Evolutionary conservation across 2,113 vertebrate species (phyloP).

Genomic region (Prionailurus bengalensis): DNA sequence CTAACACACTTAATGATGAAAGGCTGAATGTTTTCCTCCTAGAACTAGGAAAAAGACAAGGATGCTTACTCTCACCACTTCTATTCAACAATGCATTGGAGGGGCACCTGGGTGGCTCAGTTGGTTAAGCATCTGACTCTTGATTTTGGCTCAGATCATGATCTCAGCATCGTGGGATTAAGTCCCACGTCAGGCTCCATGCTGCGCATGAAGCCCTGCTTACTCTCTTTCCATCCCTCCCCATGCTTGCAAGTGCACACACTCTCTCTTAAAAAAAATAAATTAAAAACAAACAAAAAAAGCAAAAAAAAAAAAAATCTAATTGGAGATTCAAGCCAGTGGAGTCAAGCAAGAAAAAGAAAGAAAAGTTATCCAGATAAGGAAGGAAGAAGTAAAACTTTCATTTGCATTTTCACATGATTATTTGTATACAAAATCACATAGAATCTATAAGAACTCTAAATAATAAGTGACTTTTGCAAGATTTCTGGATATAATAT

Average conservation of each 20-base stretch:
- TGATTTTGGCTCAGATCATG: too few relatives aligned
- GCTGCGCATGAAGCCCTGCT: too few relatives aligned
- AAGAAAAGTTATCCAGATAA: not conserved
- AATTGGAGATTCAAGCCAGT: not conserved
- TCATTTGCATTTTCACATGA: not conserved
- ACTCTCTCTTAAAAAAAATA: too few relatives aligned
- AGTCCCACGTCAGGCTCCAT: too few relatives aligned
- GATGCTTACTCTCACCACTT: not conserved
- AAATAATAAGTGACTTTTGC: not conserved
- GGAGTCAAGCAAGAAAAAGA: not conserved
- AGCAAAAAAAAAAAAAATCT: too few relatives aligned
- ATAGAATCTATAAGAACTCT: not conserved
- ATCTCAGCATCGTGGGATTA: too few relatives aligned
- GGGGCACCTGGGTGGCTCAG: too few relatives aligned
- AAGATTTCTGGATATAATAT: not conserved
- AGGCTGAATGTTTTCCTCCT: not conserved
- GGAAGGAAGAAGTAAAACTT: not conserved
- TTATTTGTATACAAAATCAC: slow-evolving; percentile 13
- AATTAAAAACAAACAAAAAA: too few relatives aligned
- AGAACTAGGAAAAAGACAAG: not conserved
- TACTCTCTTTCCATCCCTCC: too few relatives aligned
- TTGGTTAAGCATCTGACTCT: too few relatives aligned
- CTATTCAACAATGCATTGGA: not conserved
- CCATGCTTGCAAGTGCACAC: too few relatives aligned
- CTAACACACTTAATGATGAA: not conserved